Evolutionary conservation across 2,888 invertebrate species (phyloP), one percentile per base, ranked within the genome.

Genomic region (Leptura quadrifasciata): DNA sequence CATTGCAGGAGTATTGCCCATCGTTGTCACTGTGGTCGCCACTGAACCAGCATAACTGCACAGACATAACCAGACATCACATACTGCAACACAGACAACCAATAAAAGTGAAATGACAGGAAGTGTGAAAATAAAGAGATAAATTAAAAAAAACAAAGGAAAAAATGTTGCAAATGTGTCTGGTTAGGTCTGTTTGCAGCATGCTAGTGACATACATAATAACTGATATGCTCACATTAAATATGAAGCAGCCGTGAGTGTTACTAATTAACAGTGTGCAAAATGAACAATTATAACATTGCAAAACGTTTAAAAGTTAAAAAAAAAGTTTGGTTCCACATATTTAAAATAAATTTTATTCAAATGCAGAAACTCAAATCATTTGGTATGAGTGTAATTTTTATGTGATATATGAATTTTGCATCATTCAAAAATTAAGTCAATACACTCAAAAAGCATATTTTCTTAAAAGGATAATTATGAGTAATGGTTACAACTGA

Each of bases 141-240:
- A 61, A 65, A 52, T 20, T 20, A 12, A 18, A 31, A 12, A 60
- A 9, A 21, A 6, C 27, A 71, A 52, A 21, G 27, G 2, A 72
- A 78, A 76, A 78, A 81, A 84, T 86, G 87, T 87, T 88, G 88
- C 87, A 87, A 87, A 86, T 84, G 88, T 89, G 89, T 89, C 89
- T 89, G 89, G 89, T 89, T 88, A 89, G 86, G 89, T 89, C 89
- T 89, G 89, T 88, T 87, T 89, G 89, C 89, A 89, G 89, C 88
- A 89, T 89, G 89, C 88, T 85, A 80, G 81, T 84, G 70, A 76
- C 69, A 67, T 72, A 69, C 63, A 57, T 39, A 71, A 75, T 69
- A 52, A 47, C 20, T 63, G 15, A 58, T 71, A 71, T 71, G 64
- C 71, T 52, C 70, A 71, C 65, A 71, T 67, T 64, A 58, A 73